Percentiles rank a stretch among this genome's conserved stretches.
These are phyloP conservation scores for Nemotelus pantherinus DNA, from an alignment of 2,888 invertebrate species.

Conservation along the genomic window DNA sequence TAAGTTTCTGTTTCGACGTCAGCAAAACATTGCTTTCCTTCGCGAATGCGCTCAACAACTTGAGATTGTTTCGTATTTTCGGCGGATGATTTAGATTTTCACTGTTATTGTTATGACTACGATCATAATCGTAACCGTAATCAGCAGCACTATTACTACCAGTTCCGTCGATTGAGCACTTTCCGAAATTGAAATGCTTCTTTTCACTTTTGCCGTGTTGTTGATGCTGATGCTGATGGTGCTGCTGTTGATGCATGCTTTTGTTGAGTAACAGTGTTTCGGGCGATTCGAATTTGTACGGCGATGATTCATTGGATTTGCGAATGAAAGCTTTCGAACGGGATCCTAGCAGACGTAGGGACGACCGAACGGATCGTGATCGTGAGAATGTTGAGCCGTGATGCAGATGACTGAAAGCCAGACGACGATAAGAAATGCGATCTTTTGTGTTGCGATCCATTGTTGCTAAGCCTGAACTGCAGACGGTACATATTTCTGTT, in stretches of 20 bases:
- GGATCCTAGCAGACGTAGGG: slow-evolving; percentile 73
- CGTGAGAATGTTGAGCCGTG: slow-evolving; percentile 58
- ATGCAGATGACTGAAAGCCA: slow-evolving; percentile 28
- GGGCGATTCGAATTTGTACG: slow-evolving; percentile 58
- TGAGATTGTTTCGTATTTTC: slow-evolving; percentile 40
- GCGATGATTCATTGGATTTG: slow-evolving; percentile 57
- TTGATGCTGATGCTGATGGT: neutral
- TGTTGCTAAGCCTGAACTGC: neutral
- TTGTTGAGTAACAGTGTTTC: slow-evolving; percentile 27
- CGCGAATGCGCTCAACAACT: slow-evolving; percentile 50
- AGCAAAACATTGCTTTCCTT: slow-evolving; percentile 60
- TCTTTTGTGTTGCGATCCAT: slow-evolving; percentile 53
- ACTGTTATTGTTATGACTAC: slow-evolving; percentile 58
- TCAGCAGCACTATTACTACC: slow-evolving; percentile 52
- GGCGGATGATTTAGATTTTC: slow-evolving; percentile 21
- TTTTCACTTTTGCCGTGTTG: slow-evolving; percentile 11
- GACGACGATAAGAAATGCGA: slow-evolving; percentile 46
- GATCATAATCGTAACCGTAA: slow-evolving; percentile 22
- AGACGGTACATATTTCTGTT: slow-evolving; percentile 37
- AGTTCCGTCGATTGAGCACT: slow-evolving; percentile 56
- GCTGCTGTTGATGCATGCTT: neutral
- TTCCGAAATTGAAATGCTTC: slow-evolving; percentile 46
- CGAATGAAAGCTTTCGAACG: slow-evolving; percentile 67
- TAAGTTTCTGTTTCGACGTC: slow-evolving; percentile 59
- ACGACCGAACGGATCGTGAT: slow-evolving; percentile 76